Evolutionary conservation across 2,888 invertebrate species (phyloP), one percentile per base, ranked within the genome.

Genomic region (Clanis bilineata): DNA sequence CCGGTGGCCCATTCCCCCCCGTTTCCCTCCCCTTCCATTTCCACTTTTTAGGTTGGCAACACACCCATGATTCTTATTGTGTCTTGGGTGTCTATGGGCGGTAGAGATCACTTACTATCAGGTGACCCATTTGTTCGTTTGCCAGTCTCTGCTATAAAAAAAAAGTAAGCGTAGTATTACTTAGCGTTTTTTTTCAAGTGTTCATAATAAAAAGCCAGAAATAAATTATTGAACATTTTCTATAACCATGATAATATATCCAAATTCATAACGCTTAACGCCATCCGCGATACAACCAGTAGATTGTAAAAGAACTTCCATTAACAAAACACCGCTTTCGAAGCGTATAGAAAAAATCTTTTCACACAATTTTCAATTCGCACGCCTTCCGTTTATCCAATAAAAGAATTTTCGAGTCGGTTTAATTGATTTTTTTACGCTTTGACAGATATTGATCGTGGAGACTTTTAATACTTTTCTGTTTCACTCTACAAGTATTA

Each of bases 381-480:
- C 80, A 82, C 79, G 80, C 83, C 77, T 85, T 82, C 82, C 85
- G 85, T 84, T 87, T 85, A 85, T 77, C 76, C 80, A 80, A 77
- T 83, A 79, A 85, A 88, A 81, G 85, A 85, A 84, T 83, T 78
- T 79, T 72, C 70, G 71, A 74, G 72, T 73, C 75, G 76, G 82
- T 85, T 88, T 88, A 88, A 89, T 88, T 89, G 87, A 86, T 74
- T 83, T 86, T 88, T 81, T 86, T 83, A 76, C 76, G 69, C 82
- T 83, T 85, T 85, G 87, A 85, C 86, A 84, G 87, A 82, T 88
- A 90, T 89, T 88, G 88, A 89, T 89, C 82, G 84, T 74, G 71
- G 71, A 75, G 77, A 76, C 73, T 79, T 85, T 85, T 82, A 85
- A 86, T 85, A 82, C 81, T 80, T 83, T 79, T 80, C 81, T 86